Percentiles rank a stretch among this genome's conserved stretches.
phyloP scores from a whole-genome alignment of 2,113 vertebrate species.

The human (Homo sapiens) region GRCh38 chr18:58633501-58634000 shows the following conservation, averaged over 20 bases:
- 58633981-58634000: not conserved
- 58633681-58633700: not conserved
- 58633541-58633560: not conserved
- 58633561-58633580: not conserved
- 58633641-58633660: not conserved
- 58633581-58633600: not conserved
- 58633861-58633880: not conserved
- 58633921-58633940: not conserved
- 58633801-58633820: not conserved
- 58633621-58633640: not conserved
- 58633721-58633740: not conserved
- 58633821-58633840: not conserved
- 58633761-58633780: not conserved
- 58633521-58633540: not conserved
- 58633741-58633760: not conserved
- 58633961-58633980: conserved; percentile 34
- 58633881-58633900: not conserved
- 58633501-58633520: not conserved
- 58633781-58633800: not conserved
- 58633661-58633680: not conserved
- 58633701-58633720: not conserved
- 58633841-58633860: not conserved
- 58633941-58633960: not conserved
- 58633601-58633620: fast-evolving
- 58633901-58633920: not conserved